Base-by-base conservation (phyloP, 2,797 vertebrate species). In the Pseudochromis fuscus region DNA sequence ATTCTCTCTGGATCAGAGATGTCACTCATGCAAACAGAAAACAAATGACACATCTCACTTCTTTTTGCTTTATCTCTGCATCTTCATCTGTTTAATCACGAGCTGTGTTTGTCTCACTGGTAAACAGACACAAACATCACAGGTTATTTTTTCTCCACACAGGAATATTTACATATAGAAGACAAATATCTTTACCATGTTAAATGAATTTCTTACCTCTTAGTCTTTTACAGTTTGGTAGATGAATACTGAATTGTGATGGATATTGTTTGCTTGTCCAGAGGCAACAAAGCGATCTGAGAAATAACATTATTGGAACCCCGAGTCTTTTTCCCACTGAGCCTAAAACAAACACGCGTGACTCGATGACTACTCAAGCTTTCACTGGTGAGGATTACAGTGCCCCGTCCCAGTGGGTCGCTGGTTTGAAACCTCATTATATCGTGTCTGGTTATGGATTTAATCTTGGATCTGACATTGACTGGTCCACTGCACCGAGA, bases 341-440 rank as follows among this genome's bases (percentile, higher is more conserved):
- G 75, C 44, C 57, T 77, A 72, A 87, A 86, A 80, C 72, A 77
- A 87, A 87, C 84, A 84, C 71, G 56, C 24, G 28, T 84, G 79
- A 82, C 75, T 62, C n/a, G 1, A 53, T 76, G 60, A 80, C 66
- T 72, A 60, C 57, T 81, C 76, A 77, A 58, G 27, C 72, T 63
- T 77, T 59, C 44, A 48, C 75, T 75, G 49, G 35, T 60, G 72
- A 25, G 40, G 51, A 81, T 82, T 81, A 79, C 59, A 35, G 72
- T 61, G 31, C 67, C 52, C 46, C 61, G 38, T 67, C 72, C 42
- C 52, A 63, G 59, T 69, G 60, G 68, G 61, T 58, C 71, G 66
- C 61, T 73, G 67, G 64, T 85, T 85, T 83, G 69, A 87, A 85
- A 82, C 77, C 85, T 85, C 80, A 88, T 83, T 84, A 83, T 67